These are phyloP conservation scores for Steatornis caripensis DNA, from an alignment of 2,113 vertebrate species.

Conservation along the genomic window DNA sequence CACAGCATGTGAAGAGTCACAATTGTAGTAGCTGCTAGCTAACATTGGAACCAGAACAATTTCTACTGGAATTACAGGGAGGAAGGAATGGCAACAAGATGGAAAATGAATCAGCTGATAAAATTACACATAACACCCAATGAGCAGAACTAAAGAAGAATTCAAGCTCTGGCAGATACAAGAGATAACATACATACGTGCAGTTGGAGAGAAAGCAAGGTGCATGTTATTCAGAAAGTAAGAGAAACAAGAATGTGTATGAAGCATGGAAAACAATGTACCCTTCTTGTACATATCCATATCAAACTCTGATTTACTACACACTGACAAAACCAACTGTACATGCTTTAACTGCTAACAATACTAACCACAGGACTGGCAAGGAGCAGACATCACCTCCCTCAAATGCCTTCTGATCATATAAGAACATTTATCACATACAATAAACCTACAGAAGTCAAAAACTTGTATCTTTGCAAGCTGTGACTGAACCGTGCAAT, in stretches of 20 bases:
- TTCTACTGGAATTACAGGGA: not conserved
- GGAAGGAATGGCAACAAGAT: not conserved
- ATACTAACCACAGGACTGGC: not conserved
- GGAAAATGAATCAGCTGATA: not conserved
- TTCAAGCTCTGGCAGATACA: not conserved
- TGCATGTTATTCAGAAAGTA: not conserved
- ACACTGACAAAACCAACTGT: not conserved
- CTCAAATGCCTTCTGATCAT: not conserved
- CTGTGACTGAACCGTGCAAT: not conserved
- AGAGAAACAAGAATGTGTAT: not conserved
- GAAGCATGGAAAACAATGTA: not conserved
- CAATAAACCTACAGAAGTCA: not conserved
- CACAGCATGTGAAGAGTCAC: not conserved
- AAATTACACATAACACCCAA: not conserved
- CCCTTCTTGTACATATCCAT: not conserved
- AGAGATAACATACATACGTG: not conserved
- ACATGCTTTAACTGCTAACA: not conserved
- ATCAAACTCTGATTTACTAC: not conserved
- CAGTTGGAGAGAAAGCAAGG: not conserved
- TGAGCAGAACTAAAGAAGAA: not conserved
- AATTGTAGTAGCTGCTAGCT: not conserved
- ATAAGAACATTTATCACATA: not conserved
- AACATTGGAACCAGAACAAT: not conserved
- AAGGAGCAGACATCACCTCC: not conserved
- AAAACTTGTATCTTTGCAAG: not conserved